A percentile compares a stretch with the other conserved stretches of the same genome.
These are phyloP conservation scores for Adrianichthys oophorus DNA, from an alignment of 2,797 vertebrate species.

Conservation along the genomic window DNA sequence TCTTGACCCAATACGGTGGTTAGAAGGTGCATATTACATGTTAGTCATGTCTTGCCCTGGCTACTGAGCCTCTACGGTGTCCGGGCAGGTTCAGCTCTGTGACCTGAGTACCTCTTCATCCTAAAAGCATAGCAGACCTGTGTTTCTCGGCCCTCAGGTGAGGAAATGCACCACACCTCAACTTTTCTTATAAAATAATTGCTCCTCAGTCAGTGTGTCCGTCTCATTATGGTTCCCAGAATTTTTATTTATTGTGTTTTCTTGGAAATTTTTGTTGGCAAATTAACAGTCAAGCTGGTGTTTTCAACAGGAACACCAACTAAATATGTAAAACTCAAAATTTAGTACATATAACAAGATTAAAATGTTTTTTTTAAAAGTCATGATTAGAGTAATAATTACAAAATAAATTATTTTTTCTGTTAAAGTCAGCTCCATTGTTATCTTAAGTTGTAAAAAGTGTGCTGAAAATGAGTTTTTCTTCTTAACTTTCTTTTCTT, in stretches of 20 bases:
- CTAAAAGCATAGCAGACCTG: conserved; percentile 10
- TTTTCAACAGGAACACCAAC: conserved; percentile 19
- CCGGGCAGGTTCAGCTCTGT: conserved; percentile 13
- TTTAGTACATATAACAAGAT: conserved; percentile 11
- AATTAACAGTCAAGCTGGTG: conserved; percentile 21
- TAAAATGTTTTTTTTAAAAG: too few relatives aligned
- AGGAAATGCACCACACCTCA: conserved; percentile 36
- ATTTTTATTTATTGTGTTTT: background rate
- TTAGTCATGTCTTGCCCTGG: background rate
- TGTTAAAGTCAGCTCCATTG: background rate
- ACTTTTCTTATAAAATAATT: too few relatives aligned
- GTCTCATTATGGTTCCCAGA: conserved; percentile 13
- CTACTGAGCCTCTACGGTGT: background rate
- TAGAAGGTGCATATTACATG: background rate
- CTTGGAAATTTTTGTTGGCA: too few relatives aligned
- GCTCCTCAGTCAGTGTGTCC: conserved; percentile 18
- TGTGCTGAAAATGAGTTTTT: background rate
- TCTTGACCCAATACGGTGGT: background rate
- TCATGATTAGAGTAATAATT: too few relatives aligned
- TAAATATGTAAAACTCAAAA: conserved; percentile 26
- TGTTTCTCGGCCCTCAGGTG: conserved; percentile 18
- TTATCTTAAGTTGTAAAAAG: background rate
- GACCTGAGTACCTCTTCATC: conserved; percentile 4
- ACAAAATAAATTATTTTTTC: conserved; percentile 3
- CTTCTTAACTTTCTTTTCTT: conserved; percentile 48